Base-by-base conservation (phyloP, 2,888 invertebrate genomes). In the Hymenopus coronatus region DNA sequence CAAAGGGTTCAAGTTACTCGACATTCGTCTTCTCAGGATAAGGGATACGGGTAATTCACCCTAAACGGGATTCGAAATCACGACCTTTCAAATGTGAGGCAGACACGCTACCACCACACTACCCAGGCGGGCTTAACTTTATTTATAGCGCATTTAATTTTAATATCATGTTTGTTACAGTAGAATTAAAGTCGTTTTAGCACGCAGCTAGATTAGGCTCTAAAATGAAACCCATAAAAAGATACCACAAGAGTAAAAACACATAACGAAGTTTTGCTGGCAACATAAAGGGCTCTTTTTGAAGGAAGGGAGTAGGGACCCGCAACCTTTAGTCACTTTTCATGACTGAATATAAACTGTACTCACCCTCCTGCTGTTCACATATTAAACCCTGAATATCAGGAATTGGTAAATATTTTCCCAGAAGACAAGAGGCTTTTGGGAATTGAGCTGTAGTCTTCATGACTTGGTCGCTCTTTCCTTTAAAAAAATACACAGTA, bases 321-420 rank as follows among this genome's bases (percentile, higher is more conserved):
- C 8, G 6, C 40, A 15, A 82, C 40, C 82, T 85, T 87, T 82
- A 87, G 82, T 87, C 82, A 82, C 54, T 87, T 87, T 87, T 87
- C 81, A 27, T 86, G 46, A 28, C 81, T 82, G 82, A 82, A n/a
- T 30, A 33, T 82, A 82, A 82, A 87, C 33, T 82, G 28, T 81
- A 81, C 15, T 84, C 30, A 28, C 33, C 9, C 81, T 33, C 54
- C 30, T n/a, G 30, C 70, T 27, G 46, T 20, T 20, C 30, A 25
- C 28, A 86, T 86, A 28, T 28, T 30, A 84, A 81, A 30, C 15
- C 30, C 70, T 30, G 81, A 30, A 33, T 84, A 25, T 28, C n/a
- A n/a, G 27, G 33, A 15, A 25, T 86, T 46, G 27, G n/a, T 86
- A 28, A n/a, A n/a, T 40, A 25, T 28, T 46, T 4, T 8, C 9